Evolutionary conservation across 2,113 vertebrate species (phyloP), one percentile per base, ranked within the genome.

Genomic region (Chaetops frenatus): DNA sequence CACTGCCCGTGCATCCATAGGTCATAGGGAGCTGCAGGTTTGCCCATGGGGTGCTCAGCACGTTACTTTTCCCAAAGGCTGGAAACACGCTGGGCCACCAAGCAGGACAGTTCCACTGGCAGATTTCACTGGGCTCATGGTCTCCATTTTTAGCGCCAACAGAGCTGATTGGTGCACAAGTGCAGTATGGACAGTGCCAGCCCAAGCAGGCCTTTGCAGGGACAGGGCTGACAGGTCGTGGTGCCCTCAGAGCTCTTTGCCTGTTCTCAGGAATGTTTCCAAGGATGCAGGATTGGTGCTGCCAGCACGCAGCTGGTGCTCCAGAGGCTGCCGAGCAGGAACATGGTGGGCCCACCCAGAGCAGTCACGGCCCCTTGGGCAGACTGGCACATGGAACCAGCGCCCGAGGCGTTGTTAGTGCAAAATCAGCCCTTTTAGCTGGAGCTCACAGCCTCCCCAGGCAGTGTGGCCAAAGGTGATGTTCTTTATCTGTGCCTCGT

Each of bases 391-490:
- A 2, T 1, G 3, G 47, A 71, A 21, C 2, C 17, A 47, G 73
- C 0, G 0, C 53, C 67, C 2, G 42, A 35, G 44, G 60, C 7
- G 8, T 45, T 25, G 64, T 23, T 7, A 69, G 31, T n/a, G 58
- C 76, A 7, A 54, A 29, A 77, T 88, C 79, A 90, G 56, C 78
- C 85, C 38, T 38, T 73, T 27, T 14, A 53, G n/a, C 65, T 4
- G 45, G 28, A 58, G 42, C 40, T 15, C 0, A 1, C 57, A 12
- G 47, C 0, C 17, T 66, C 69, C 44, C 74, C 79, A 73, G 86
- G 69, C 36, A 66, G 67, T 5, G 22, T 11, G 94, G 81, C 54
- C 96, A 97, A 97, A 97, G 96, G 93, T 97, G 62, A 53, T 21
- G 27, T 77, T 61, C 74, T 82, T 97, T 96, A 97, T 96, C 86